Evolutionary conservation across 2,113 vertebrate species (phyloP).

Genomic region (Protobothrops mucrosquamatus): DNA sequence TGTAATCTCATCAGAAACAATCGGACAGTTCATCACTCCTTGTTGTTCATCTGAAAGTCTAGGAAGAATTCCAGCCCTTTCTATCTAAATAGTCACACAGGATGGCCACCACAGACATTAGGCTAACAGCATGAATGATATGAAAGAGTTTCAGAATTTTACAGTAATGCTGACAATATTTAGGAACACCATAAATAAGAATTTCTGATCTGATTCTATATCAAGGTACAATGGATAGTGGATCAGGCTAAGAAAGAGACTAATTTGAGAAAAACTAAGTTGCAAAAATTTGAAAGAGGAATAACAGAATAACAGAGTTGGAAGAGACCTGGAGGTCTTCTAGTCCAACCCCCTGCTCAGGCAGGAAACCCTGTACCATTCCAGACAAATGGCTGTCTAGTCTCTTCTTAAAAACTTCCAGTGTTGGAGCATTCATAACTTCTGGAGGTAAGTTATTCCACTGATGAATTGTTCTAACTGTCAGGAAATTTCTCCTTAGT

Average conservation of each 20-base stretch:
- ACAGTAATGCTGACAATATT: background rate
- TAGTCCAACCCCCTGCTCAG: background rate
- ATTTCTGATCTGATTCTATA: background rate
- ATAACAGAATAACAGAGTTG: background rate
- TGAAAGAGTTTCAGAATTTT: background rate
- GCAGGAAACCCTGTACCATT: background rate
- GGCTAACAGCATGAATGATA: background rate
- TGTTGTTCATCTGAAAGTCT: no score
- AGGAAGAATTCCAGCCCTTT: background rate
- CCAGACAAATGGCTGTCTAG: no score
- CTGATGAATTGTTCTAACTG: background rate
- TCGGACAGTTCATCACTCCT: no score
- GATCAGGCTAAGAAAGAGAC: background rate
- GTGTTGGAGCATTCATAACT: background rate
- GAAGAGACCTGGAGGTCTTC: no score
- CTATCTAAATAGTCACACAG: background rate
- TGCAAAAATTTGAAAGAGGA: background rate
- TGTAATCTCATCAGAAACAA: no score
- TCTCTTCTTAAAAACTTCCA: background rate
- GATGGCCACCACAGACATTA: background rate
- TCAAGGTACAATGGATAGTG: background rate
- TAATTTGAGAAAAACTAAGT: background rate
- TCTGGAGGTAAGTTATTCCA: background rate
- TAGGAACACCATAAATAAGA: background rate
- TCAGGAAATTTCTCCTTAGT: background rate